Conservation (phyloP, 2,797 vertebrate genomes). For the Gallinago nigripennis region DNA sequence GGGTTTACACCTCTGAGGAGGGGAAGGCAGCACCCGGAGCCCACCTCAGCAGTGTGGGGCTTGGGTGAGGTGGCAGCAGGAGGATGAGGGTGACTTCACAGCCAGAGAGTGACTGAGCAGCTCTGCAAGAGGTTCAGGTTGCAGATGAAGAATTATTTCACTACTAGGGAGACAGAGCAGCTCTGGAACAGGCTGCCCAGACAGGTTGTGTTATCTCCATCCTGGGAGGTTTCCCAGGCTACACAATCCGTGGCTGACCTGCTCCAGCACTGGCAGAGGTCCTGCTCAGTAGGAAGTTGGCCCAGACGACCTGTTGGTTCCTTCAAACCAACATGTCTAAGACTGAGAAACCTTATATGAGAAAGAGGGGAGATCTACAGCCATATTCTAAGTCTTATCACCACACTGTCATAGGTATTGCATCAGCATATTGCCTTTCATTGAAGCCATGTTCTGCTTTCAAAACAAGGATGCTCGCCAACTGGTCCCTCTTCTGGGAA, state of each 20-base stretch:
- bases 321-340: not conserved
- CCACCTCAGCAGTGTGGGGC: not conserved
- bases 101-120: not conserved
- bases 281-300: not conserved
- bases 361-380: not conserved
- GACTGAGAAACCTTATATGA: not conserved
- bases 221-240: not conserved
- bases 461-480: not conserved
- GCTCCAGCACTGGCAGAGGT: not conserved
- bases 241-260: not conserved
- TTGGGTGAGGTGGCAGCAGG: not conserved
- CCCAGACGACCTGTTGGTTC: not conserved
- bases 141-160: not conserved
- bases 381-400: not conserved
- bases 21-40: not conserved
- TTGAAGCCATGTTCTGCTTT: not conserved
- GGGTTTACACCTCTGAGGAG: not conserved
- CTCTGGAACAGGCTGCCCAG: not conserved
- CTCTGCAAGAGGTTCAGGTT: not conserved
- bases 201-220: not conserved
- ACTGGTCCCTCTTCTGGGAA: not conserved
- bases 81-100: not conserved
- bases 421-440: not conserved
- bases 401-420: not conserved
- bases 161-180: not conserved